phyloP scores from a whole-genome alignment of 2,797 vertebrate genomes.

The Argyrosomus regius region DNA sequence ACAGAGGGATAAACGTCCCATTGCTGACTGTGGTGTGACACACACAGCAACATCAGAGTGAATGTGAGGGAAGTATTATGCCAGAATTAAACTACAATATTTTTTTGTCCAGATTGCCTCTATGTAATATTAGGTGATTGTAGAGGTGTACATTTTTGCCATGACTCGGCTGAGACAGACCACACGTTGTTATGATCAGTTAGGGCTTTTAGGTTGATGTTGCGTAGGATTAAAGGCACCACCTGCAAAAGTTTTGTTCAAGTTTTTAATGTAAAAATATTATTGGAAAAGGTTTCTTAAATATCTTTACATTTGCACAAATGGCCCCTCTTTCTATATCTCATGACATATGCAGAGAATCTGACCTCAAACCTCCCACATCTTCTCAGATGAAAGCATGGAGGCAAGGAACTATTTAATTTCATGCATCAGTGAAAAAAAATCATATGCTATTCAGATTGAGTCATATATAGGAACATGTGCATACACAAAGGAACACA shows the following conservation, averaged over 20 bases:
- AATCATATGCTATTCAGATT: conserved; percentile 45
- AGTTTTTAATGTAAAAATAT: not conserved
- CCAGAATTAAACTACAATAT: not conserved
- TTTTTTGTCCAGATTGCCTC: not conserved
- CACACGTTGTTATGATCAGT: not conserved
- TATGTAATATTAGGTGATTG: not conserved
- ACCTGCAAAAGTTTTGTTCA: not conserved
- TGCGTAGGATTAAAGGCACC: not conserved
- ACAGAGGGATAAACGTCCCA: not conserved
- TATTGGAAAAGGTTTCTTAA: not conserved
- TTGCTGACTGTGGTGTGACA: not conserved
- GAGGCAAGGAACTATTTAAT: conserved; percentile 43
- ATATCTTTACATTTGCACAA: not conserved
- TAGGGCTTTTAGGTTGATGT: not conserved
- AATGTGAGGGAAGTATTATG: not conserved
- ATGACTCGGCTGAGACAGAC: not conserved
- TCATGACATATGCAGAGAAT: conserved; percentile 17
- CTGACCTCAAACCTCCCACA: conserved; percentile 16
- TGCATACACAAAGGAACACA: not conserved
- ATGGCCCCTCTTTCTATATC: not conserved
- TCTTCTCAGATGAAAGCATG: conserved; percentile 37
- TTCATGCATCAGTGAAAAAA: conserved; percentile 63
- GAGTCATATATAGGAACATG: conserved; percentile 47
- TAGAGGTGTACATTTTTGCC: not conserved
- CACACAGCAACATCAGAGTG: not conserved